Base-by-base conservation (phyloP, 2,113 vertebrate species). In the Ceratotherium simum region DNA sequence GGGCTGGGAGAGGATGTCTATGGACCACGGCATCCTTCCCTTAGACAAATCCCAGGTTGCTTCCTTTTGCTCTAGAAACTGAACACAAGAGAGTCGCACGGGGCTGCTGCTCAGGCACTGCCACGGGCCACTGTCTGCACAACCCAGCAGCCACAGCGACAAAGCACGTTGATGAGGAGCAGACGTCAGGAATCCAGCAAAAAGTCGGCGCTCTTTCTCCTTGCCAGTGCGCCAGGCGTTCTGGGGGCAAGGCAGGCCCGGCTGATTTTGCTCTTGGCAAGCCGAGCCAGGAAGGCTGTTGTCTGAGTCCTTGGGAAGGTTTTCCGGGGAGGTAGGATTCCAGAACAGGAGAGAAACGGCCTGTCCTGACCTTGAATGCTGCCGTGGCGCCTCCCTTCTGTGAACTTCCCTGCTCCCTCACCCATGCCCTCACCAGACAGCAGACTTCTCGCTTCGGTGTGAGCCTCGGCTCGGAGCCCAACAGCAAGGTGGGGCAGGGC, bases 241-340 rank as follows among this genome's bases (percentile, higher is more conserved):
- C 62, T 0, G 33, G 56, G n/a, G 72, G 29, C 23, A 14, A 76
- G 73, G 69, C 76, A n/a, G 58, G 70, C 33, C 20, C 16, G 69
- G 8, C 36, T 0, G 18, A 51, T 2, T 12, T 25, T n/a, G 89
- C 67, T 86, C 29, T 54, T 84, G 85, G 86, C 65, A 60, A 42
- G 23, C 65, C 3, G 90, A 25, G 65, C 17, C 25, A 42, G 75
- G 80, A 56, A 42, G 54, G 39, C 69, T 96, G 86, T 25, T 2
- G 60, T 75, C 60, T 36, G 70, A 83, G 81, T 46, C 39, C 64
- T 54, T 23, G 5, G 20, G 70, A 51, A 70, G n/a, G 62, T 36
- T 65, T 58, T 92, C 75, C 0, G 6, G 79, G 97, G 60, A 86
- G 92, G 80, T 2, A 56, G 51, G 51, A 67, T 93, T 95, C 96